Conservation (phyloP, 2,113 vertebrate genomes). For the Protobothrops flavoviridis region DNA sequence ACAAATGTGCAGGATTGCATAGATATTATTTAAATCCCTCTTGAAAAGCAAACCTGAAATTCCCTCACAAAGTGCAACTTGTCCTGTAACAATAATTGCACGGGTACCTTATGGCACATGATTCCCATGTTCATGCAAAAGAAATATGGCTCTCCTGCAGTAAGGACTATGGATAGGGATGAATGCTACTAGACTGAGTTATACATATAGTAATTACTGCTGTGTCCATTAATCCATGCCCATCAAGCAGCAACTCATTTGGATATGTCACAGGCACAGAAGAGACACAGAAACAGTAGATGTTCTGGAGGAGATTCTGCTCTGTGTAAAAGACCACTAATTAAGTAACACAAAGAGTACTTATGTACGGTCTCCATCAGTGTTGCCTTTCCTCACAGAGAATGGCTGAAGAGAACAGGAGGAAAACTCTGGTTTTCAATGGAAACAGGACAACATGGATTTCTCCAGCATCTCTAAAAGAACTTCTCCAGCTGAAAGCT, state of each 20-base stretch:
- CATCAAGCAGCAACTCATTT: background rate
- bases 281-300: background rate
- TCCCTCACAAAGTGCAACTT: background rate
- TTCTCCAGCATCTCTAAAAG: constrained; percentile 66
- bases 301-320: background rate
- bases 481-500: constrained; percentile 78
- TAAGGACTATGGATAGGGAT: background rate
- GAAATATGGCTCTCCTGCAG: background rate
- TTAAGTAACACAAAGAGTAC: background rate
- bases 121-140: background rate
- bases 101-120: background rate
- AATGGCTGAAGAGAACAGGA: constrained; percentile 69
- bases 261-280: background rate
- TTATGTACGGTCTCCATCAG: background rate
- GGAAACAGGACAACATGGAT: constrained; percentile 77
- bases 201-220: background rate
- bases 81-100: background rate
- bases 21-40: background rate
- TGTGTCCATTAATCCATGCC: background rate
- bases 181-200: background rate
- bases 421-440: constrained; percentile 66
- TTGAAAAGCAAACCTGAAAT: background rate
- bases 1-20: background rate
- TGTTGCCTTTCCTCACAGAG: constrained; percentile 51
- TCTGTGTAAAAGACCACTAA: background rate